Evolutionary conservation across 2,888 invertebrate genomes (phyloP).

Genomic region (Pterostichus niger): DNA sequence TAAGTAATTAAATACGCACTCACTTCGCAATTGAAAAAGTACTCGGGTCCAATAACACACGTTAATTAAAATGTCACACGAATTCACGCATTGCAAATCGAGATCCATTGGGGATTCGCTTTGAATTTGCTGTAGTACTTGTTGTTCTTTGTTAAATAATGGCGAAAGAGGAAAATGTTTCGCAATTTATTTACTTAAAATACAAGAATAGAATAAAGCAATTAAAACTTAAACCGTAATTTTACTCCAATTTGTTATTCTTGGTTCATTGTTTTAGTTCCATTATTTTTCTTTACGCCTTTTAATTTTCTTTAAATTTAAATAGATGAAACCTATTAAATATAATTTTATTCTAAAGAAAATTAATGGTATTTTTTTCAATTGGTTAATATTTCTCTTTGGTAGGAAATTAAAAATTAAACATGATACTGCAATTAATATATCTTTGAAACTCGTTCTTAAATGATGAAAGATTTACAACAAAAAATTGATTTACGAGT

Average conservation of each 20-base stretch:
- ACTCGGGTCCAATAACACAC: conserved; percentile 3
- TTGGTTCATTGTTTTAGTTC: neutral
- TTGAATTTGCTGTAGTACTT: neutral
- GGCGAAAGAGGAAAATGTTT: conserved; percentile 1
- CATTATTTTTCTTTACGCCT: neutral
- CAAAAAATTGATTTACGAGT: no score
- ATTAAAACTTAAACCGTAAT: neutral
- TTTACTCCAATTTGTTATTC: neutral
- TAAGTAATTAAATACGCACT: neutral
- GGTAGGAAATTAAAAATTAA: no score
- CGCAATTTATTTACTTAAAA: conserved; percentile 2
- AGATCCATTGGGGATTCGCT: neutral
- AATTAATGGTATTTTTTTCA: no score
- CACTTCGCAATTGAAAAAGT: conserved; percentile 1
- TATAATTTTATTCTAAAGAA: no score
- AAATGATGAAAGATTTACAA: no score
- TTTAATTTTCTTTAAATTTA: neutral
- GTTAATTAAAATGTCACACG: conserved; percentile 9
- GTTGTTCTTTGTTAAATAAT: neutral
- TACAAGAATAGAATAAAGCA: neutral
- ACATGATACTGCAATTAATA: no score
- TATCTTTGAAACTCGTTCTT: no score
- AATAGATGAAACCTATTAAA: no score
- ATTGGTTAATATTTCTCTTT: no score
- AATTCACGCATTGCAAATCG: neutral